A percentile compares a stretch with the other conserved stretches of the same genome.
These are phyloP conservation scores for Oreortyx pictus DNA, from an alignment of 2,797 vertebrate genomes.

Conservation along the genomic window DNA sequence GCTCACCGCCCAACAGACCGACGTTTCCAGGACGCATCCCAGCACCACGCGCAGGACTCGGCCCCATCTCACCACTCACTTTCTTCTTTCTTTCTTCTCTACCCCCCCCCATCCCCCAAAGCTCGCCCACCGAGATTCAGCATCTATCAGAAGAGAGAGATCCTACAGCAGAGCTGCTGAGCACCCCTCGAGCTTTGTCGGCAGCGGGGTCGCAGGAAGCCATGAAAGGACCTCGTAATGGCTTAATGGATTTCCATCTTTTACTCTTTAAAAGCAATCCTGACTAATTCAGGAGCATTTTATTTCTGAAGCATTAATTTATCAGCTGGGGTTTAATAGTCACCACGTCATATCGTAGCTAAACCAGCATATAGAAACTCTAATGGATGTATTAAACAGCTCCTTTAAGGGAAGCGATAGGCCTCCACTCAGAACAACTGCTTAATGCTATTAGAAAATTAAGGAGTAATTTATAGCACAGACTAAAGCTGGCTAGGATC, in stretches of 20 bases:
- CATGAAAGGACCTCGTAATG: not conserved
- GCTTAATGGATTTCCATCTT: not conserved
- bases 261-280: constrained; percentile 23
- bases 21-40: not conserved
- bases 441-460: constrained; percentile 60
- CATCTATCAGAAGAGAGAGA: not conserved
- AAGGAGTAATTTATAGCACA: constrained; percentile 42
- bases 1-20: not conserved
- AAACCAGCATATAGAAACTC: not conserved
- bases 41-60: not conserved
- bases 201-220: not conserved
- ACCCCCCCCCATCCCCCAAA: not conserved
- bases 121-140: not conserved
- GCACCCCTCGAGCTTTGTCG: not conserved
- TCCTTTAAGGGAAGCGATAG: not conserved
- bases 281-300: constrained; percentile 4
- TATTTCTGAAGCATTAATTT: constrained; percentile 9
- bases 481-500: not conserved
- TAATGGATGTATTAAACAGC: constrained; percentile 5
- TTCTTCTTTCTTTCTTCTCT: not conserved
- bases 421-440: not conserved
- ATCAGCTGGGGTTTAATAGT: not conserved
- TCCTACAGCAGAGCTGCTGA: not conserved
- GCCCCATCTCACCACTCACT: not conserved
- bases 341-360: not conserved